Conservation (phyloP, 1,140 invertebrate species). For the Penaeus vannamei region DNA sequence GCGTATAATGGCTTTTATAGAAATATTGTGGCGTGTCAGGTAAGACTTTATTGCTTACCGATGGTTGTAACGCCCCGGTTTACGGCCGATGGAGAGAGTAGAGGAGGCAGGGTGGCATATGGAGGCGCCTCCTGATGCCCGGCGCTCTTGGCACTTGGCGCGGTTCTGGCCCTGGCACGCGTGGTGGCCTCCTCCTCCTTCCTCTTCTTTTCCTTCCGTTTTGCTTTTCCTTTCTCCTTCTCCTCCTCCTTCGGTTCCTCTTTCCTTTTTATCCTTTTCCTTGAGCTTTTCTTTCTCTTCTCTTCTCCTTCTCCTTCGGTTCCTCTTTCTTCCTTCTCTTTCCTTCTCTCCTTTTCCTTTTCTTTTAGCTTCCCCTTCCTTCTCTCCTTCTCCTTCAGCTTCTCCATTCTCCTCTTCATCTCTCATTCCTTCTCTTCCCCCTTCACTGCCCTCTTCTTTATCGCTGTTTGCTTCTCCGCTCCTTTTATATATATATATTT, state of each 20-base stretch:
- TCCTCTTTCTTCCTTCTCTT: not conserved
- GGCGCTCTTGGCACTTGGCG: not conserved
- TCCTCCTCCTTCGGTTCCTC: not conserved
- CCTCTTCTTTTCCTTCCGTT: not conserved
- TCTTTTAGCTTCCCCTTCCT: not conserved
- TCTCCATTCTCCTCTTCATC: not conserved
- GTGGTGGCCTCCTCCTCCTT: not conserved
- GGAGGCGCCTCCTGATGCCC: not conserved
- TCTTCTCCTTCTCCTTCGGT: not conserved
- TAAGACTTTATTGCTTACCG: constrained; percentile 44
- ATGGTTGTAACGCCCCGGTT: constrained; percentile 40
- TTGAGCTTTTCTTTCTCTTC: not conserved
- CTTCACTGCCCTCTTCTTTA: not conserved
- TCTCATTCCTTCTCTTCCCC: not conserved
- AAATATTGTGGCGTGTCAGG: constrained; percentile 53
- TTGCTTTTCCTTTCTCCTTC: not conserved
- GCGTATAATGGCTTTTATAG: constrained; percentile 44
- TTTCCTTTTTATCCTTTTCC: not conserved
- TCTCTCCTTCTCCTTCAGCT: not conserved
- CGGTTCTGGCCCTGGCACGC: not conserved
- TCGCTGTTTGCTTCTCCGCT: not conserved
- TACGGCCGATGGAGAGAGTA: constrained; percentile 37
- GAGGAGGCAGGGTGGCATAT: constrained; percentile 27
- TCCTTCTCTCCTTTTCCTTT: not conserved
- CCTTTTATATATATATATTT: no score